phyloP scores from a whole-genome alignment of 2,113 vertebrate genomes.

The Cyprinus carpio region DNA sequence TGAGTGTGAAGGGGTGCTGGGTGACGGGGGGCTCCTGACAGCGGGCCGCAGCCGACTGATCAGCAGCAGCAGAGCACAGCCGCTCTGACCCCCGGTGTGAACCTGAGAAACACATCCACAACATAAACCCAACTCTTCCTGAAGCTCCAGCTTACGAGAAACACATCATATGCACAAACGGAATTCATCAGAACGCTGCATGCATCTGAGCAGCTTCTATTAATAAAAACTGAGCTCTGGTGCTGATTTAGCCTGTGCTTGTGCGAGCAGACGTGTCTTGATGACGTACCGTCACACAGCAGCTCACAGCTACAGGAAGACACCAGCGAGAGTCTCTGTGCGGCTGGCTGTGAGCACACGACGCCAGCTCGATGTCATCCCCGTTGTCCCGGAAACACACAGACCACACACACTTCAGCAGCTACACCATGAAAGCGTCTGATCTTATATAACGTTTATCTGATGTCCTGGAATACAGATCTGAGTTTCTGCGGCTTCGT shows the following conservation, averaged over 20 bases:
- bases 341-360: conserved; percentile 83
- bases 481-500: background rate
- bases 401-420: conserved; percentile 22
- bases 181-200: too few relatives aligned
- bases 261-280: too few relatives aligned
- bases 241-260: background rate
- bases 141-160: background rate
- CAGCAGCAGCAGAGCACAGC: conserved; percentile 64
- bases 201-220: background rate
- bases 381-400: conserved; percentile 86
- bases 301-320: conserved; percentile 94
- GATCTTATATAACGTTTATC: background rate
- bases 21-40: conserved; percentile 78
- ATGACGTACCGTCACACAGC: conserved; percentile 83
- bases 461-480: background rate
- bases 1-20: conserved; percentile 82
- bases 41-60: conserved; percentile 76
- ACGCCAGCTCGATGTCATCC: conserved; percentile 88
- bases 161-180: too few relatives aligned
- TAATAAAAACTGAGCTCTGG: background rate
- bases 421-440: background rate
- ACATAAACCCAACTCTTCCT: background rate
- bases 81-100: conserved; percentile 72
- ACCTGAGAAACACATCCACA: conserved; percentile 61
- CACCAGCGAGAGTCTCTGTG: conserved; percentile 78